These are phyloP conservation scores for Antheraea mylitta DNA, from an alignment of 1,140 invertebrate genomes.

Conservation along the genomic window DNA sequence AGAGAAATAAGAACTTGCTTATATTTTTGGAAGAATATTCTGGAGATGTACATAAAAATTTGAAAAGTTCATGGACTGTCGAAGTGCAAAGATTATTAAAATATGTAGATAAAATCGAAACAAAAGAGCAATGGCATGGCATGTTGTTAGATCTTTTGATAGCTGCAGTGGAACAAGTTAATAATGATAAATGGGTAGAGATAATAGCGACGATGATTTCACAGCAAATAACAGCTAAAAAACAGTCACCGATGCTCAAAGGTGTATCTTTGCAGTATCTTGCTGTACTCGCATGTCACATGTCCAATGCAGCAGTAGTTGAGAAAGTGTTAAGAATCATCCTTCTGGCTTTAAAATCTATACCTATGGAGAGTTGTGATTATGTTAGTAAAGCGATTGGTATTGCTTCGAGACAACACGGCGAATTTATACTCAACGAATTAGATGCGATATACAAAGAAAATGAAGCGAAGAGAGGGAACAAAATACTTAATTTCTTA, in stretches of 20 bases:
- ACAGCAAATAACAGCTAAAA: slow-evolving; percentile 76
- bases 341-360: slow-evolving; percentile 81
- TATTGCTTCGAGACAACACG: slow-evolving; percentile 87
- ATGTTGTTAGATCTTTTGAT: slow-evolving; percentile 77
- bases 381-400: slow-evolving; percentile 87
- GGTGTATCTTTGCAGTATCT: slow-evolving; percentile 82
- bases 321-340: slow-evolving; percentile 83
- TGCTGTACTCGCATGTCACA: slow-evolving; percentile 84
- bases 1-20: slow-evolving; percentile 85
- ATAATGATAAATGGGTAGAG: slow-evolving; percentile 78
- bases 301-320: slow-evolving; percentile 83
- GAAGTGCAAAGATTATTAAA: slow-evolving; percentile 86
- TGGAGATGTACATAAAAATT: slow-evolving; percentile 81
- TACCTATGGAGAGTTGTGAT: slow-evolving; percentile 81
- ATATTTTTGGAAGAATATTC: slow-evolving; percentile 85
- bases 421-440: slow-evolving; percentile 86
- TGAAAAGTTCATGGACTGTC: slow-evolving; percentile 87
- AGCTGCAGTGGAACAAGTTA: slow-evolving; percentile 75
- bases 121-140: slow-evolving; percentile 78
- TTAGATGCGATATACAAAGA: slow-evolving; percentile 80
- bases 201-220: slow-evolving; percentile 71
- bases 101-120: slow-evolving; percentile 81
- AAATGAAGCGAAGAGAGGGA: slow-evolving; percentile 77
- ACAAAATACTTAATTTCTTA: slow-evolving; percentile 81
- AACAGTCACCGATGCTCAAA: slow-evolving; percentile 73